phyloP scores from a whole-genome alignment of 2,888 invertebrate species.

The Parapristionchus giblindavisi region DNA sequence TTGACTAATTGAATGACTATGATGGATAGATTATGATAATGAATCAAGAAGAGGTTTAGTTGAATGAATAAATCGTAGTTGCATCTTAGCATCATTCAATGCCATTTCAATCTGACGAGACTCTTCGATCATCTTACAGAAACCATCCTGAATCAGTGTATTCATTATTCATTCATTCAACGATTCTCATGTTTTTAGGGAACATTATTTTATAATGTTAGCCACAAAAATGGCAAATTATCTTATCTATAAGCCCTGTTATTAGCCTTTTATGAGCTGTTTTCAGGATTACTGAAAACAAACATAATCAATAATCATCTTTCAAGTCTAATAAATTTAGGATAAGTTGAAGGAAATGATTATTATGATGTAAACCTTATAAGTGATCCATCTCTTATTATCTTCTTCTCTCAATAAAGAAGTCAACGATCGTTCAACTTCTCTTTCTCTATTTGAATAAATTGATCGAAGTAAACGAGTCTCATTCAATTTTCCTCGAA shows the following conservation, averaged over 20 bases:
- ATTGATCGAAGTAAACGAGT: constrained; percentile 28
- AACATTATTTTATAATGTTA: too few relatives aligned
- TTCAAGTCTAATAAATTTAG: not conserved
- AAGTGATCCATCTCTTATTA: constrained; percentile 20
- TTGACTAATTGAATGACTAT: too few relatives aligned
- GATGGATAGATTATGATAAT: too few relatives aligned
- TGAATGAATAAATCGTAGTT: constrained; percentile 19
- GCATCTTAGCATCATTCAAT: constrained; percentile 33
- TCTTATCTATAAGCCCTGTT: too few relatives aligned
- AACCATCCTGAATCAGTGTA: constrained; percentile 25
- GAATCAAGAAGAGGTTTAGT: too few relatives aligned
- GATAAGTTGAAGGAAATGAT: too few relatives aligned
- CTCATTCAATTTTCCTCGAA: constrained; percentile 32
- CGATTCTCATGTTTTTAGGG: not conserved
- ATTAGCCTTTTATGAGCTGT: too few relatives aligned
- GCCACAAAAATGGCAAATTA: too few relatives aligned
- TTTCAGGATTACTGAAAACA: too few relatives aligned
- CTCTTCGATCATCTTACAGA: constrained; percentile 38
- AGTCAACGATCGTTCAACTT: constrained; percentile 24
- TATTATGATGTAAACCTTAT: constrained; percentile 17
- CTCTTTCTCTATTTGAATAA: constrained; percentile 24
- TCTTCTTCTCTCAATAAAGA: constrained; percentile 1
- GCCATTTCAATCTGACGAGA: constrained; percentile 33
- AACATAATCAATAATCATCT: too few relatives aligned
- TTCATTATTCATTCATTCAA: not conserved